A percentile compares a stretch with the other conserved stretches of the same genome.
Conservation (phyloP, 2,113 vertebrate species). For the Phylloscopus whistleri region DNA sequence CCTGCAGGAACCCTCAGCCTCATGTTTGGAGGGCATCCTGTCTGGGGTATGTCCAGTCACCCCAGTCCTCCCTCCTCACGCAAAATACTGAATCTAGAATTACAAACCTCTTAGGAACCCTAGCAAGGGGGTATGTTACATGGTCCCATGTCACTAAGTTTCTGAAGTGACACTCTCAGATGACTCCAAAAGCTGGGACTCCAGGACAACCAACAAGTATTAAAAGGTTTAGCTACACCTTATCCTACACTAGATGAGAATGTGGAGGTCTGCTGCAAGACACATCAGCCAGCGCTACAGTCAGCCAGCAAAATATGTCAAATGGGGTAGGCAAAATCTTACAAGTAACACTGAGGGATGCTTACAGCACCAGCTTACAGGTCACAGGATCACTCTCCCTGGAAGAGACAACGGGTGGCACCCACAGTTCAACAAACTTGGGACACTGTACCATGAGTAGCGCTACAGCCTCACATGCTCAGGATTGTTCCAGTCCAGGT, state of each 20-base stretch:
- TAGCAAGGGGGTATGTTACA: background rate
- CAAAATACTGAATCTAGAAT: background rate
- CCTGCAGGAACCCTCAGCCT: background rate
- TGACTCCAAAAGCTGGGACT: background rate
- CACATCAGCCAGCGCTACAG: background rate
- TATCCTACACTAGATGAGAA: background rate
- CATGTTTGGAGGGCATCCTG: background rate
- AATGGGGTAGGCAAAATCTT: background rate
- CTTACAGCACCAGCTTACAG: background rate
- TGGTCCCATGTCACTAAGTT: background rate
- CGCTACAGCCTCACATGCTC: background rate
- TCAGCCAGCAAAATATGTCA: background rate
- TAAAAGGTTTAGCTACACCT: background rate
- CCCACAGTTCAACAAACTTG: background rate
- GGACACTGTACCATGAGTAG: background rate
- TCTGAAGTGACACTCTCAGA: background rate
- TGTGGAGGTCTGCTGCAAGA: background rate
- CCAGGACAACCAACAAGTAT: background rate
- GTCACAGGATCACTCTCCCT: accelerated
- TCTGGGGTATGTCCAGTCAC: background rate
- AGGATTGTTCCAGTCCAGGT: accelerated
- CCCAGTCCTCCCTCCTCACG: background rate
- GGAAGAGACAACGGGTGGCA: background rate
- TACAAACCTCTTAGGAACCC: background rate
- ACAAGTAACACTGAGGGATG: background rate